Conservation (phyloP, 2,113 vertebrate species). For the Camelus bactrianus region DNA sequence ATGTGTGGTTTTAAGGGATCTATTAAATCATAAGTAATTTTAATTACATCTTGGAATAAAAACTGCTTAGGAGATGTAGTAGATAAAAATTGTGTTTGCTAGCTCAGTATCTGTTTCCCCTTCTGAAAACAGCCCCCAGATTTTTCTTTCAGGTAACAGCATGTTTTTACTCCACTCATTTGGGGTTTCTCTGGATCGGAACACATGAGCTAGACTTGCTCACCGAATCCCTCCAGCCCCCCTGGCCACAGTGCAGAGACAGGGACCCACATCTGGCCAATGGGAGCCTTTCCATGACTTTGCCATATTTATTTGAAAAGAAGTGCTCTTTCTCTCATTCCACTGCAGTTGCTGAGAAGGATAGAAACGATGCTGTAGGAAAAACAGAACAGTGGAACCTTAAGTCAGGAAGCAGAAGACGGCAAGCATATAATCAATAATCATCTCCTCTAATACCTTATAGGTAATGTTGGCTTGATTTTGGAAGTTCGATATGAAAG, state of each 20-base stretch:
- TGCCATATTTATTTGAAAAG: not conserved
- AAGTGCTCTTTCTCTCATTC: not conserved
- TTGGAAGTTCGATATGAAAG: not conserved
- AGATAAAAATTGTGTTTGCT: slow-evolving; percentile 16
- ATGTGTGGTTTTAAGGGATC: not conserved
- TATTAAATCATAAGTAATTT: slow-evolving; percentile 36
- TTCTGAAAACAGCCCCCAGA: not conserved
- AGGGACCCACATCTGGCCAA: not conserved
- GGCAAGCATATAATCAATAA: not conserved
- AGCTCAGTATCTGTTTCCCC: not conserved
- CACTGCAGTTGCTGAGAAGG: not conserved
- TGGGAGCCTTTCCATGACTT: not conserved
- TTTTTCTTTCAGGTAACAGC: not conserved
- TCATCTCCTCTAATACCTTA: not conserved
- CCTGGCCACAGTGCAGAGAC: not conserved
- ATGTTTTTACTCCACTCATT: not conserved
- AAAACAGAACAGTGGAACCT: not conserved
- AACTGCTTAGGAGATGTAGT: not conserved
- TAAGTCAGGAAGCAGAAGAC: not conserved
- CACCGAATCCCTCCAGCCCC: not conserved
- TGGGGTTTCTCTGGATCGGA: not conserved
- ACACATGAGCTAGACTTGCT: not conserved
- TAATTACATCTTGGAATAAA: slow-evolving; percentile 24
- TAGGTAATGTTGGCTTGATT: not conserved
- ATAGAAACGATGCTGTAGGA: not conserved